Percentiles rank a stretch among this genome's conserved stretches.
Evolutionary conservation across 2,888 invertebrate species (phyloP).

Genomic region (Operophtera brumata): DNA sequence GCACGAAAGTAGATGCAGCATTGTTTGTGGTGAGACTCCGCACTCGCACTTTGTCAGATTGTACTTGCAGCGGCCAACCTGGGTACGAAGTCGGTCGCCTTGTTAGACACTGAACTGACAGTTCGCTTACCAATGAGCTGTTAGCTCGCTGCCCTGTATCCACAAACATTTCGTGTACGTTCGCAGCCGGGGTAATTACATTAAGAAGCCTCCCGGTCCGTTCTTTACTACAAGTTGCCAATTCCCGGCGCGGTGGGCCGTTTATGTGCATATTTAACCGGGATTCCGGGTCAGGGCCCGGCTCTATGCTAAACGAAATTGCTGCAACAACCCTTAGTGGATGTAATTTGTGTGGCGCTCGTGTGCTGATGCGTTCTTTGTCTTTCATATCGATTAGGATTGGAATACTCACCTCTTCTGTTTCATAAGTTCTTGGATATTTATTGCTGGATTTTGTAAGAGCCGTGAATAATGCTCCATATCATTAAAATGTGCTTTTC

Average conservation of each 20-base stretch:
- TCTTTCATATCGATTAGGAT: slow-evolving; percentile 26
- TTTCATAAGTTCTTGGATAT: not conserved
- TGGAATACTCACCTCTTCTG: not conserved
- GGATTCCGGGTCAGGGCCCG: slow-evolving; percentile 36
- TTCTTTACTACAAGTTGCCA: slow-evolving; percentile 52
- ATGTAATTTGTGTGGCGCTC: slow-evolving; percentile 42
- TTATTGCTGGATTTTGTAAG: not conserved
- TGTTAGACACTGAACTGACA: slow-evolving; percentile 14
- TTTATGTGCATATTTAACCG: slow-evolving; percentile 64
- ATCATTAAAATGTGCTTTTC: too few relatives aligned
- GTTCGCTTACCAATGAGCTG: slow-evolving; percentile 34
- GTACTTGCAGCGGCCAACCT: too few relatives aligned
- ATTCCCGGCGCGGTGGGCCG: slow-evolving; percentile 52
- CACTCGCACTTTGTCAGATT: too few relatives aligned
- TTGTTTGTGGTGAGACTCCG: too few relatives aligned
- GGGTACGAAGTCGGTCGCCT: too few relatives aligned
- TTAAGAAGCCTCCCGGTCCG: slow-evolving; percentile 52
- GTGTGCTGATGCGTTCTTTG: slow-evolving; percentile 35
- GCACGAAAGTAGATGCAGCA: too few relatives aligned
- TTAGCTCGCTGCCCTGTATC: slow-evolving; percentile 30
- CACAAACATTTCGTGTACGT: slow-evolving; percentile 38
- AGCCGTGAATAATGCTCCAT: too few relatives aligned
- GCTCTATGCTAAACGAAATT: slow-evolving; percentile 40
- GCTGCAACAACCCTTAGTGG: slow-evolving; percentile 44
- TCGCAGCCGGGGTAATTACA: slow-evolving; percentile 55